These are phyloP conservation scores for Theodoxus fluviatilis DNA, from an alignment of 2,888 invertebrate genomes.

Conservation along the genomic window DNA sequence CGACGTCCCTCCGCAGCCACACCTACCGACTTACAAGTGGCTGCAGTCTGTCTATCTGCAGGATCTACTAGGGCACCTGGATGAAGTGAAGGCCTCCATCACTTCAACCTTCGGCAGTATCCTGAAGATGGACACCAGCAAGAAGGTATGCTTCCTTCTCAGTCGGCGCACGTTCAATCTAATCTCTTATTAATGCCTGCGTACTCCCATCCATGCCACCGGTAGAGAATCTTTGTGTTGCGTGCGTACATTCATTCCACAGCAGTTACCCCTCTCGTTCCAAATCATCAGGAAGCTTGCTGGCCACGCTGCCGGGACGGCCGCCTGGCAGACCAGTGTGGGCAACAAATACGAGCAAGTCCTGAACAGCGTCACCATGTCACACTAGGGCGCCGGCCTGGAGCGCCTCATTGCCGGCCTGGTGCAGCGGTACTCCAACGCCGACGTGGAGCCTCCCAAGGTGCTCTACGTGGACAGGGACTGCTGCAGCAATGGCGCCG, in stretches of 20 bases:
- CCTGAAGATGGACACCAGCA: conserved; percentile 46
- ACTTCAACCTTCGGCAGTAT: conserved; percentile 40
- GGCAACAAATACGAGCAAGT: conserved; percentile 41
- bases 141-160: too few relatives aligned
- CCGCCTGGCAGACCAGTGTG: conserved; percentile 41
- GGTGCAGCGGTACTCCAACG: conserved; percentile 33
- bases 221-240: too few relatives aligned
- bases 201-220: too few relatives aligned
- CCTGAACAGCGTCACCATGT: conserved; percentile 38
- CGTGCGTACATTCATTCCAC: too few relatives aligned
- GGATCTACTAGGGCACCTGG: conserved; percentile 34
- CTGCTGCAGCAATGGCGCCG: conserved; percentile 38
- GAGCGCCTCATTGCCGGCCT: conserved; percentile 35
- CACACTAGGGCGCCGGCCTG: conserved; percentile 36
- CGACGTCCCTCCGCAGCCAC: too few relatives aligned
- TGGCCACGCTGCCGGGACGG: conserved; percentile 34
- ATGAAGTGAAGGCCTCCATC: conserved; percentile 39
- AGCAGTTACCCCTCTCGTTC: too few relatives aligned
- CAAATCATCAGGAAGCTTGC: conserved; percentile 33
- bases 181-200: too few relatives aligned
- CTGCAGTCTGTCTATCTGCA: neutral
- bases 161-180: too few relatives aligned
- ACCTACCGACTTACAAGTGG: neutral
- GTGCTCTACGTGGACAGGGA: conserved; percentile 46
- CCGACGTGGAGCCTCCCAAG: conserved; percentile 34